Evolutionary conservation across 2,888 invertebrate genomes (phyloP).

Genomic region (Syrista parreyssii): DNA sequence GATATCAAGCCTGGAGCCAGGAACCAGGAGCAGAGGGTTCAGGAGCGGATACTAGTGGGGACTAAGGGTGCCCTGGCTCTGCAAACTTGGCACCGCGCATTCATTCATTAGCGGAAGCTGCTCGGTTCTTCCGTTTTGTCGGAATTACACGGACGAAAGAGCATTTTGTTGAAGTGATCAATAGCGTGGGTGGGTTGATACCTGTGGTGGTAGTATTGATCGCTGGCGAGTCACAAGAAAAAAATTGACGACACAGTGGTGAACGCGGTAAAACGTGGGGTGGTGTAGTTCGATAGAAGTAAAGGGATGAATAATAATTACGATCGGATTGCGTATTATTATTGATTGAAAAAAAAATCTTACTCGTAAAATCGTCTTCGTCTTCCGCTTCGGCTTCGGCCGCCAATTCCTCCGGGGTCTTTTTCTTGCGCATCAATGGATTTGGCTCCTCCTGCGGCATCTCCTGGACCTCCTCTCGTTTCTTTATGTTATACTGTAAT

Average conservation of each 20-base stretch:
- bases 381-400: slow-evolving; percentile 96
- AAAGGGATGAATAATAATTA: slow-evolving; percentile 17
- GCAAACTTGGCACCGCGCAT: neutral
- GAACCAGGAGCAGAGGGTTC: neutral
- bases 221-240: neutral
- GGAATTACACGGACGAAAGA: neutral
- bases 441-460: slow-evolving; percentile 89
- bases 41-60: neutral
- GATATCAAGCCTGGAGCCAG: neutral
- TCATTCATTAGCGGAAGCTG: neutral
- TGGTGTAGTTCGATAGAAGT: slow-evolving; percentile 12
- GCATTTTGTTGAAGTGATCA: neutral
- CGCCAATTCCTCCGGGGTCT: slow-evolving; percentile 97
- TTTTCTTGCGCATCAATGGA: slow-evolving; percentile 97
- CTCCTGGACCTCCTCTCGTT: slow-evolving; percentile 93
- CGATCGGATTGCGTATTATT: neutral
- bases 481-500: slow-evolving; percentile 97
- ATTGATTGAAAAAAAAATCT: slow-evolving; percentile 60
- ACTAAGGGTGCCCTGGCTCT: neutral
- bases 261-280: slow-evolving; percentile 21
- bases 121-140: neutral
- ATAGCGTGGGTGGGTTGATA: neutral
- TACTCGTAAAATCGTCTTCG: slow-evolving; percentile 96
- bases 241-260: slow-evolving; percentile 8
- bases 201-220: neutral